These are phyloP conservation scores for Calonectris borealis DNA, from an alignment of 2,113 vertebrate species.

Conservation along the genomic window DNA sequence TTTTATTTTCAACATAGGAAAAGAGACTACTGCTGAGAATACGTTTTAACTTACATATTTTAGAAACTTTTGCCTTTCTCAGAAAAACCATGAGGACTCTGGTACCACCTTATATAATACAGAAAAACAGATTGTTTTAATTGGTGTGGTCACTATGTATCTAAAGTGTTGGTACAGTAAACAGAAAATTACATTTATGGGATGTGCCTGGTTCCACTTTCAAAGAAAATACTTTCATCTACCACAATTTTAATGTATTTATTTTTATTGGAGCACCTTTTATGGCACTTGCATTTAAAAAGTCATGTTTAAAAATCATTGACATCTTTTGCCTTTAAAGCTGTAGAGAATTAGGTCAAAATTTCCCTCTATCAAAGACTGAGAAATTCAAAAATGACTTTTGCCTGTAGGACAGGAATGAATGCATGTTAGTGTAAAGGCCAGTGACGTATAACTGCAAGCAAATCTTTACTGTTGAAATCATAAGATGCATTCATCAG, in stretches of 20 bases:
- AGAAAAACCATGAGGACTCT: not conserved
- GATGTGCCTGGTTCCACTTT: not conserved
- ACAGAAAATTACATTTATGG: not conserved
- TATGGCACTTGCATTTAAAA: not conserved
- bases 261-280: not conserved
- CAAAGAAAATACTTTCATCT: not conserved
- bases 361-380: slow-evolving; percentile 30
- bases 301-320: not conserved
- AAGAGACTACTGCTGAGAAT: not conserved
- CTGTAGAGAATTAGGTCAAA: slow-evolving; percentile 44
- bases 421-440: slow-evolving; percentile 26
- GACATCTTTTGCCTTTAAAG: slow-evolving; percentile 24
- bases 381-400: slow-evolving; percentile 28
- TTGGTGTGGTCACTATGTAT: not conserved
- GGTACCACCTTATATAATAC: not conserved
- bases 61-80: not conserved
- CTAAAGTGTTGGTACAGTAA: not conserved
- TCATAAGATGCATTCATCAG: not conserved
- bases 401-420: slow-evolving; percentile 27
- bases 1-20: not conserved
- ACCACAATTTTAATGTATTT: not conserved
- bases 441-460: slow-evolving; percentile 47
- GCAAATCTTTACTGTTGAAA: slow-evolving; percentile 31
- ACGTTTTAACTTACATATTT: not conserved
- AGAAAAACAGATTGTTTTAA: not conserved